phyloP scores from a whole-genome alignment of 2,113 vertebrate species.

The Ciconia maguari region DNA sequence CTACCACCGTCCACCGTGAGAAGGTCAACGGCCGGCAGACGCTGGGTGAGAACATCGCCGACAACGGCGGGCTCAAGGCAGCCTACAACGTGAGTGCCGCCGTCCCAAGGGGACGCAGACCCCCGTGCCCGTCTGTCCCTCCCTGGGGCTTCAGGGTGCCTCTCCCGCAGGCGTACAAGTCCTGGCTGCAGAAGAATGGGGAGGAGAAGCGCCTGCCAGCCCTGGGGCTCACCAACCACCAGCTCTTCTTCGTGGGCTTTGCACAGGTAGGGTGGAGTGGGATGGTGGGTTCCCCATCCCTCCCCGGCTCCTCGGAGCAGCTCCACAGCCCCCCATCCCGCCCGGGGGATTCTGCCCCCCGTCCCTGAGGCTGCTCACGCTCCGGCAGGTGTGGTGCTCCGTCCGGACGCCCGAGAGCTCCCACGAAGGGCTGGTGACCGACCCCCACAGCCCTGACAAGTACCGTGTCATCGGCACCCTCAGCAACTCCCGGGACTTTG shows the following conservation, averaged over 20 bases:
- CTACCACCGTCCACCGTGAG: constrained; percentile 88
- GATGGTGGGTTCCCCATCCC: not conserved
- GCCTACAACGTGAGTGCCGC: constrained; percentile 86
- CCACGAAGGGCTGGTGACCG: constrained; percentile 94
- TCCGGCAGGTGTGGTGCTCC: constrained; percentile 92
- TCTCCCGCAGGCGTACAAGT: constrained; percentile 84
- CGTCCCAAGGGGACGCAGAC: fast-evolving
- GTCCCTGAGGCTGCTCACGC: not conserved
- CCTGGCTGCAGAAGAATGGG: constrained; percentile 85
- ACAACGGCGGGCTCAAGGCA: constrained; percentile 94
- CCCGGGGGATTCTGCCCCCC: fast-evolving
- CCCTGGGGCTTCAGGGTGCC: not conserved
- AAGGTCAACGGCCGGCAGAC: constrained; percentile 93
- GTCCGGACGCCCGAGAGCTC: constrained; percentile 95
- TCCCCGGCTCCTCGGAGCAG: fast-evolving
- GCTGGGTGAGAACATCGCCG: constrained; percentile 93
- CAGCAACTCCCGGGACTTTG: constrained; percentile 95
- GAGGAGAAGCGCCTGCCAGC: constrained; percentile 90
- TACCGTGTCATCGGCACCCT: constrained; percentile 94
- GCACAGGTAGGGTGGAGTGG: constrained; percentile 82
- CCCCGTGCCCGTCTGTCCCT: not conserved
- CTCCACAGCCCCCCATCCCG: fast-evolving
- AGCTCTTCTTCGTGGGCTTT: constrained; percentile 97
- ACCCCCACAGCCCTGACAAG: constrained; percentile 93
- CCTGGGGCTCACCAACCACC: constrained; percentile 91